Evolutionary conservation across 2,797 vertebrate species (phyloP).

Genomic region (Malurus leucopterus): DNA sequence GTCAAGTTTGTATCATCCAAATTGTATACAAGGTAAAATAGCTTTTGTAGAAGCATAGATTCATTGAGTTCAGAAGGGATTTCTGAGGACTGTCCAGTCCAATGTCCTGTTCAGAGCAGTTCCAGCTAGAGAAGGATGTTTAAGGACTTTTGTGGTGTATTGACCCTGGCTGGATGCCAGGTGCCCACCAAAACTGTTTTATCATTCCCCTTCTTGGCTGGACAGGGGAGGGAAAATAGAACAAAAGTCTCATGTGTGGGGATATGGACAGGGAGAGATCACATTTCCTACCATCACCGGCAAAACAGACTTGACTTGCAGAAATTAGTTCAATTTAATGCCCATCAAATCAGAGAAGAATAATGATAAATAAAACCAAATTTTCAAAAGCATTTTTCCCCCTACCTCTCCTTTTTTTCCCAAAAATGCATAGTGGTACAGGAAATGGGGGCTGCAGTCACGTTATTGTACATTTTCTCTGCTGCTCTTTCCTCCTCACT

Average conservation of each 20-base stretch:
- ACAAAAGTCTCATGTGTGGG: not conserved
- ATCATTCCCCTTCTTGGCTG: not conserved
- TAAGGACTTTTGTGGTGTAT: not conserved
- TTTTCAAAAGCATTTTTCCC: not conserved
- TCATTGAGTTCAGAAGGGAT: not conserved
- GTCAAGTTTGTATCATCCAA: not conserved
- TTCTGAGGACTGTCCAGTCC: not conserved
- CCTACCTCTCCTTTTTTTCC: not conserved
- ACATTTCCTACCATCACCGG: no score
- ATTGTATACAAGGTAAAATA: not conserved
- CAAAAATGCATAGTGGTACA: not conserved
- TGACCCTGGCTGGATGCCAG: not conserved
- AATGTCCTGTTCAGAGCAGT: not conserved
- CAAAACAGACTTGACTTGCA: not conserved
- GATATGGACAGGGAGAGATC: not conserved
- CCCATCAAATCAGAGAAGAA: not conserved
- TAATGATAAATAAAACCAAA: not conserved
- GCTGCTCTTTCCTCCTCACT: not conserved
- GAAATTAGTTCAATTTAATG: not conserved
- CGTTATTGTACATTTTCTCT: accelerated
- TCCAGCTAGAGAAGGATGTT: not conserved
- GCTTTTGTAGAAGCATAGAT: not conserved
- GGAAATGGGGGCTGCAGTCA: not conserved
- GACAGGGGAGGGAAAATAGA: not conserved
- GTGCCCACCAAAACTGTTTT: not conserved